Base-by-base conservation (phyloP, 1,140 invertebrate genomes). In the Cepaea nemoralis region DNA sequence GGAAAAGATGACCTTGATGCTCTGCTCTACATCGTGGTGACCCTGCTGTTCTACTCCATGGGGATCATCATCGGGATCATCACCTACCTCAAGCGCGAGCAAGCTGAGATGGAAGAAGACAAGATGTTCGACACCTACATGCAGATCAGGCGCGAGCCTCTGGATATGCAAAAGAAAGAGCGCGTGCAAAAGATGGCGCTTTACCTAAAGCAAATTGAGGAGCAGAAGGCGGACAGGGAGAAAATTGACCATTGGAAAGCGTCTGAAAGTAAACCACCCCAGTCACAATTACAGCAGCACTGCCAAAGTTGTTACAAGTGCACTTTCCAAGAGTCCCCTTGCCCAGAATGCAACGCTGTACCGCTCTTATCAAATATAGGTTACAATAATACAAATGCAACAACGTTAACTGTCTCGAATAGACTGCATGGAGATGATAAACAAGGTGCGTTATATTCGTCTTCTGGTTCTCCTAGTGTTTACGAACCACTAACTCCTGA, bases 61-160 rank as follows among this genome's bases (percentile, higher is more conserved):
- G 89, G 89, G 24, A 89, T 90, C 35, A 85, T 88, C n/a, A 79
- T 89, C 31, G 89, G 87, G 37, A 90, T 90, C 45, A 84, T 90
- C 70, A 87, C 83, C 24, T 90, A 90, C 82, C 80, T 90, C 37
- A 89, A 89, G 80, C 75, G 87, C 50, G 89, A 90, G 71, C 86
- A 84, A 42, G 75, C 77, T 19, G 89, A 90, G 39, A 88, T 89
- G 35, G 87, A 87, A 63, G 88, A 90, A 76, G 87, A 88, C 39
- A 89, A 86, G 69, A 35, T 82, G 48, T 90, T 86, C 82, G 88
- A 89, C n/a, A 77, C 82, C 39, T 88, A 84, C 76, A 42, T 86
- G 22, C 50, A 63, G 24, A 79, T 88, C 50, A 86, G 84, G 48
- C n/a, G 74, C 33, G 85, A 87, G 59, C 85, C 85, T 0, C 83